These are phyloP conservation scores for Griposia aprilina DNA, from an alignment of 2,888 invertebrate genomes.

Conservation along the genomic window DNA sequence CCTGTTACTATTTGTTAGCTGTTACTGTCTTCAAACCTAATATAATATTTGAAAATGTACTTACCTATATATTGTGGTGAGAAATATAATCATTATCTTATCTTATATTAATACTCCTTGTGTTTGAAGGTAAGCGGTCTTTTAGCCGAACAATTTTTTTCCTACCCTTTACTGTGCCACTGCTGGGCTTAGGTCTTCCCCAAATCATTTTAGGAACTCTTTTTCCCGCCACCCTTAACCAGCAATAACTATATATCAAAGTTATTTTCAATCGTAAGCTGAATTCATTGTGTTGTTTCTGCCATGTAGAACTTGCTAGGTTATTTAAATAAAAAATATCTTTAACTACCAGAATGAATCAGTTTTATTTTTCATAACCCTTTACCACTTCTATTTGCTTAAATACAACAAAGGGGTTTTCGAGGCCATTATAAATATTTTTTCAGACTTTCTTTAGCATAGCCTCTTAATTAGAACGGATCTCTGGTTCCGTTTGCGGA, in stretches of 20 bases:
- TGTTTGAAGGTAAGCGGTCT: too few relatives aligned
- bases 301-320: too few relatives aligned
- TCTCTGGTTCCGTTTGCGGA: constrained; percentile 73
- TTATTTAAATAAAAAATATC: background rate
- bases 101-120: too few relatives aligned
- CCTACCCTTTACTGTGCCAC: too few relatives aligned
- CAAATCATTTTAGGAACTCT: background rate
- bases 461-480: constrained; percentile 78
- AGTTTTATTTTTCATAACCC: background rate
- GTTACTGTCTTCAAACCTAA: too few relatives aligned
- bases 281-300: background rate
- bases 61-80: too few relatives aligned
- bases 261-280: background rate
- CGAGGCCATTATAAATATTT: constrained; percentile 48
- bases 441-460: constrained; percentile 57
- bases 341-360: background rate
- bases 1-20: too few relatives aligned
- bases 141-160: too few relatives aligned
- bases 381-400: background rate
- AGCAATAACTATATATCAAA: background rate
- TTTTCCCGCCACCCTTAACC: background rate
- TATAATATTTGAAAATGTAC: too few relatives aligned
- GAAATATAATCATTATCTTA: too few relatives aligned
- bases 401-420: constrained; percentile 35
- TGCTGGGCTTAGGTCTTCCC: too few relatives aligned